Evolutionary conservation across 2,797 vertebrate genomes (phyloP).

Genomic region (Tarsius wallacei): DNA sequence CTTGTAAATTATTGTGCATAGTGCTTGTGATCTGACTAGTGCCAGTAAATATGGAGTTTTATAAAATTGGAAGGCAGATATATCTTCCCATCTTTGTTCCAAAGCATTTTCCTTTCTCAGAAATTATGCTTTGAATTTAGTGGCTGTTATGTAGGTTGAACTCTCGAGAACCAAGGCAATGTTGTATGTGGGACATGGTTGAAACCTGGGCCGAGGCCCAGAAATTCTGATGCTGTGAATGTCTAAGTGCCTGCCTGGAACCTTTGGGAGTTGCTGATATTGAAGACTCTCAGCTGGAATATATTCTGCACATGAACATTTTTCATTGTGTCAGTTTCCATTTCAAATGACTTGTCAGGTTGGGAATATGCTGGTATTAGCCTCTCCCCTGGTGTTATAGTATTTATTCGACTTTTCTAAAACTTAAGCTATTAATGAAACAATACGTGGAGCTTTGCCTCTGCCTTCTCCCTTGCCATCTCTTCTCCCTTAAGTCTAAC

Average conservation of each 20-base stretch:
- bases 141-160: not conserved
- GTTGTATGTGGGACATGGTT: not conserved
- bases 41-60: not conserved
- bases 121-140: constrained; percentile 68
- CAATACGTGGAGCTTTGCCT: not conserved
- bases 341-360: constrained; percentile 55
- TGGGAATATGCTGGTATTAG: constrained; percentile 38
- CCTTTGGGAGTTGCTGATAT: not conserved
- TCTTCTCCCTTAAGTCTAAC: constrained; percentile 18
- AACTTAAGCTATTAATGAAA: not conserved
- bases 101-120: constrained; percentile 32
- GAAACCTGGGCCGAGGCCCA: constrained; percentile 41
- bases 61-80: constrained; percentile 27
- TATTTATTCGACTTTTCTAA: constrained; percentile 22
- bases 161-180: not conserved
- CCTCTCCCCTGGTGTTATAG: not conserved
- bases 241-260: not conserved
- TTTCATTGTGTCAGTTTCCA: constrained; percentile 50
- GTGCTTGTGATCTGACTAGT: not conserved
- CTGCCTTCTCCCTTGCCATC: not conserved
- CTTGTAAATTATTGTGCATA: not conserved
- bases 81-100: not conserved
- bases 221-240: constrained; percentile 20
- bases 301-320: not conserved
- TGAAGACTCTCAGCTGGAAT: constrained; percentile 41